A percentile compares a stretch with the other conserved stretches of the same genome.
phyloP scores from a whole-genome alignment of 2,797 vertebrate genomes.

The Alectoris magna region DNA sequence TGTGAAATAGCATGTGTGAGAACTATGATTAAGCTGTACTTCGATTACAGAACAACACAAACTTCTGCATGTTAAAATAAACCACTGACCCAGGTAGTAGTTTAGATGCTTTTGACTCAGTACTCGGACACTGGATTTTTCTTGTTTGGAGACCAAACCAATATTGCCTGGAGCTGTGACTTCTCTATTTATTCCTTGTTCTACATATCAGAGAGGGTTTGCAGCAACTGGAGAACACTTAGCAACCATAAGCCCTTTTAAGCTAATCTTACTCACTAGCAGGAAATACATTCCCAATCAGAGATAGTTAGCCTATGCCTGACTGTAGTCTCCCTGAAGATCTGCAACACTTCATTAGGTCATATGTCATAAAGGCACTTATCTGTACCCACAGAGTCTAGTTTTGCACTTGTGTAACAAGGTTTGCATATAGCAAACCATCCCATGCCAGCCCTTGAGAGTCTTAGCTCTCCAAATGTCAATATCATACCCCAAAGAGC shows the following conservation, averaged over 20 bases:
- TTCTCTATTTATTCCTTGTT: background rate
- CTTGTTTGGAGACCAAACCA: background rate
- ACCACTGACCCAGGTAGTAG: background rate
- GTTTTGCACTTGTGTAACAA: background rate
- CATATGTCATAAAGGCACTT: background rate
- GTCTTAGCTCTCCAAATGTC: background rate
- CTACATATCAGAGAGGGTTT: background rate
- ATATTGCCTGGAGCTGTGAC: background rate
- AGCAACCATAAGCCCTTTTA: background rate
- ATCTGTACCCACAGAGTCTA: background rate
- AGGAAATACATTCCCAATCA: background rate
- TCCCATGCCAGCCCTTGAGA: background rate
- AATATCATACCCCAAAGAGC: background rate
- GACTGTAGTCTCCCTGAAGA: background rate
- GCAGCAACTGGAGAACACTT: background rate
- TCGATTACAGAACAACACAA: background rate
- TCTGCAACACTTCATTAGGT: background rate
- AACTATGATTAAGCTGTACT: background rate
- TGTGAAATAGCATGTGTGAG: background rate
- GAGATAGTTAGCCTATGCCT: background rate
- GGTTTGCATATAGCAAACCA: background rate
- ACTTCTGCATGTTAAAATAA: background rate
- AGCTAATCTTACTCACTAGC: background rate
- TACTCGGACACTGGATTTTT: background rate
- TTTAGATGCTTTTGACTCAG: background rate